Evolutionary conservation across 2,888 invertebrate genomes (phyloP), one percentile per base, ranked within the genome.

Genomic region (Sericinus montela): DNA sequence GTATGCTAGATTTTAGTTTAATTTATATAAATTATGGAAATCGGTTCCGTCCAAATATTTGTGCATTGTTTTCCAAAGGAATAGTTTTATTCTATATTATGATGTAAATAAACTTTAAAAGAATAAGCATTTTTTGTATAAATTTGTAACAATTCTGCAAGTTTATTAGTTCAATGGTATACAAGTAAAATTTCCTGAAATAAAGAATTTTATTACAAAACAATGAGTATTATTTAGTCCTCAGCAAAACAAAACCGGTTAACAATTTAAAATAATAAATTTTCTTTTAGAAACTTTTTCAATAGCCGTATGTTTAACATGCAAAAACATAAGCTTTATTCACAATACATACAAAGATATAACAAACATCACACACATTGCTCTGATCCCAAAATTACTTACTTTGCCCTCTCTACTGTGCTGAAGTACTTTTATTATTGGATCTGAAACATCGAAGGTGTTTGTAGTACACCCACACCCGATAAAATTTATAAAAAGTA

Each of bases 11-110:
- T 3, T 64, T 41, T 56, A 15, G 35, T 44, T 48, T 48, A 53
- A 52, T 50, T 40, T 52, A 53, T 56, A 45, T 48, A 23, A 46
- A 48, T 34, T 51, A 48, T 53, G 54, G 53, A 48, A 55, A 73
- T 72, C 62, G 63, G 64, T 73, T 81, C 83, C 86, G 83, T 83
- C 86, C 87, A 84, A 86, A 80, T 69, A 66, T 69, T 48, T 58
- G 65, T 73, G 69, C 67, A 72, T 70, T 77, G 70, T 75, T 76
- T 83, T 87, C 87, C 87, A 87, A 87, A 87, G 87, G 84, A 83
- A 84, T 81, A 79, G 73, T 70, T 61, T 51, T 37, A 45, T 50
- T 8, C 41, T 29, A 40, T 38, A 29, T 9, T 8, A 43, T 36
- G 16, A 19, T 48, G 44, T 49, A 29, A 39, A 49, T 44, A 48